Evolutionary conservation across 1,140 invertebrate genomes (phyloP).

Genomic region (Saccostrea glomerata): DNA sequence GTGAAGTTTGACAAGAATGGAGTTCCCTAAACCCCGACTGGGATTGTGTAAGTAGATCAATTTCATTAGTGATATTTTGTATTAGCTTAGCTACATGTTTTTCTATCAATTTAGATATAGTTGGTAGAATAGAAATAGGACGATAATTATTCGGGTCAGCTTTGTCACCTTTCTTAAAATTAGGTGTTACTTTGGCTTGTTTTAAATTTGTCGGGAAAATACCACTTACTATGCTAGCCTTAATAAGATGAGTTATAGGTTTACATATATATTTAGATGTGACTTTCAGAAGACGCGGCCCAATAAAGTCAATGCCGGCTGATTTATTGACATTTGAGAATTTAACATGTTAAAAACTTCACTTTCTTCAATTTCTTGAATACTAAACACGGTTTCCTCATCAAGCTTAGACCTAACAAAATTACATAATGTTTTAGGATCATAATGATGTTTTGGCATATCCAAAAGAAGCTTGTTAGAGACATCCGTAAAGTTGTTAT

Average conservation of each 20-base stretch:
- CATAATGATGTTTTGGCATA: too few species aligned
- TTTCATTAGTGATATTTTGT: not conserved
- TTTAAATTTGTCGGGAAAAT: not conserved
- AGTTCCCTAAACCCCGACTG: not conserved
- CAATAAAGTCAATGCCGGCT: not conserved
- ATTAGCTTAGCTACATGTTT: not conserved
- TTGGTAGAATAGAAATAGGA: not conserved
- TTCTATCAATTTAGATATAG: not conserved
- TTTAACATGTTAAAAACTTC: not conserved
- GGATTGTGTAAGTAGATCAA: not conserved
- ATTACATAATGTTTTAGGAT: too few species aligned
- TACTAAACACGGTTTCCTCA: not conserved
- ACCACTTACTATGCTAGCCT: not conserved
- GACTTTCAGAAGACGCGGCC: not conserved
- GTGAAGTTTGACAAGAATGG: not conserved
- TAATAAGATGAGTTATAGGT: not conserved
- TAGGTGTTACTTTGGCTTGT: not conserved
- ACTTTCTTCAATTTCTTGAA: not conserved
- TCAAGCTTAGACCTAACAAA: too few species aligned
- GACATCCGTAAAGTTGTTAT: too few species aligned
- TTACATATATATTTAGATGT: not conserved
- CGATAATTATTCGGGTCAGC: slow-evolving; percentile 5
- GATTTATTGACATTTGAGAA: not conserved
- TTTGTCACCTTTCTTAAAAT: not conserved
- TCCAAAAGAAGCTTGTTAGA: too few species aligned